A percentile compares a stretch with the other conserved stretches of the same genome.
These are phyloP conservation scores for Mormoops blainvillei DNA, from an alignment of 2,113 vertebrate genomes.

Conservation along the genomic window DNA sequence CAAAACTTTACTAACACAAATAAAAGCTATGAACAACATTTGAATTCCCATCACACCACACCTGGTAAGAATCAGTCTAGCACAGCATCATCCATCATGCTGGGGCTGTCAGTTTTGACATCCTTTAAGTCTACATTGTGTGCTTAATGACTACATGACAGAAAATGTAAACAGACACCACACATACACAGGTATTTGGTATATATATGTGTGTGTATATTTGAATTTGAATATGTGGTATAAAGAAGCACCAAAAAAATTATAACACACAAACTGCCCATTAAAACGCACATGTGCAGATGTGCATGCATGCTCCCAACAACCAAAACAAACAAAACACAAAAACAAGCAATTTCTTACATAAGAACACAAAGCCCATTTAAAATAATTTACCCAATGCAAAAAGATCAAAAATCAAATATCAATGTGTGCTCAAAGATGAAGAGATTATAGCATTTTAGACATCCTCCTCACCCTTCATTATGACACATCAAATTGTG, in stretches of 20 bases:
- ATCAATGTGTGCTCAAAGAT: neutral
- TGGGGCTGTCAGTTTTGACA: slow-evolving; percentile 87
- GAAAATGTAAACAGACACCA: slow-evolving; percentile 89
- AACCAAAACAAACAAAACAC: neutral
- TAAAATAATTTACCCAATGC: slow-evolving; percentile 5
- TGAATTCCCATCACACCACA: slow-evolving; percentile 87
- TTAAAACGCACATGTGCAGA: neutral
- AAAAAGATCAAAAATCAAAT: slow-evolving; percentile 14
- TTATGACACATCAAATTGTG: slow-evolving; percentile 54
- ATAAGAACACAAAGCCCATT: neutral
- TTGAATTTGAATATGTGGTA: neutral
- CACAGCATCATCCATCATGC: slow-evolving; percentile 87
- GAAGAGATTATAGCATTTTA: slow-evolving; percentile 18
- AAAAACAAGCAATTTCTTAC: neutral
- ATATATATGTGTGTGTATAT: slow-evolving; percentile 55
- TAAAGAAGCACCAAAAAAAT: neutral
- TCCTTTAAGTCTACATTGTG: slow-evolving; percentile 84
- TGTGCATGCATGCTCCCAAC: neutral
- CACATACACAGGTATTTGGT: slow-evolving; percentile 81
- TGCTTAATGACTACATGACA: slow-evolving; percentile 88
- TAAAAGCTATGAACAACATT: slow-evolving; percentile 81
- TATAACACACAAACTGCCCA: neutral
- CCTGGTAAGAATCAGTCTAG: slow-evolving; percentile 90
- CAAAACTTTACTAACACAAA: slow-evolving; percentile 83
- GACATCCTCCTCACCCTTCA: slow-evolving; percentile 41